phyloP scores from a whole-genome alignment of 2,797 vertebrate genomes.

The Gymnothorax reevesii region DNA sequence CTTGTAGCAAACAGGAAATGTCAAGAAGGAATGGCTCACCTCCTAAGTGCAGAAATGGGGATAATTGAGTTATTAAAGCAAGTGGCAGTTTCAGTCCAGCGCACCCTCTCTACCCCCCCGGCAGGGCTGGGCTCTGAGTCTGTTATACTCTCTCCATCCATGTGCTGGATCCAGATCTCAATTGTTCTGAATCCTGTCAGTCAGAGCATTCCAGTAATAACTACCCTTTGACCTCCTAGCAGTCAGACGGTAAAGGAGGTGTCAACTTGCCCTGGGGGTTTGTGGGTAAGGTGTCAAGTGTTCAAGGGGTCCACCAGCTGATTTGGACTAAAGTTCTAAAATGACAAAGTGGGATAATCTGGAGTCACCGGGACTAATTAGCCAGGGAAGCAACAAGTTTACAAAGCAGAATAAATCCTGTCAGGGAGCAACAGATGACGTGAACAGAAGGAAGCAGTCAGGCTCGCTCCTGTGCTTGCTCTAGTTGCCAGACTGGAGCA shows the following conservation, averaged over 20 bases:
- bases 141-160: background rate
- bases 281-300: background rate
- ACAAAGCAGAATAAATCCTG: background rate
- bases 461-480: background rate
- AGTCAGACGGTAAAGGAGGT: background rate
- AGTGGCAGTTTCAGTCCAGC: background rate
- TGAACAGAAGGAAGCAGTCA: background rate
- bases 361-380: background rate
- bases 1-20: constrained; percentile 14
- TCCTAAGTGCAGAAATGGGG: constrained; percentile 1
- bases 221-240: background rate
- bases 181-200: background rate
- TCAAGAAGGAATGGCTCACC: constrained; percentile 1
- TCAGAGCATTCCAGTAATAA: background rate
- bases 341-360: background rate
- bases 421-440: background rate
- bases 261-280: background rate
- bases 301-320: background rate
- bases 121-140: background rate
- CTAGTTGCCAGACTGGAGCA: background rate
- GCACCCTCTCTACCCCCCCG: background rate
- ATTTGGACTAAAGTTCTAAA: background rate
- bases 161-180: background rate
- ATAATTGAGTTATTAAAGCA: constrained; percentile 1
- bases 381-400: background rate